A percentile compares a stretch with the other conserved stretches of the same genome.
phyloP scores from a whole-genome alignment of 2,888 invertebrate genomes.

The Limenitis arthemis region DNA sequence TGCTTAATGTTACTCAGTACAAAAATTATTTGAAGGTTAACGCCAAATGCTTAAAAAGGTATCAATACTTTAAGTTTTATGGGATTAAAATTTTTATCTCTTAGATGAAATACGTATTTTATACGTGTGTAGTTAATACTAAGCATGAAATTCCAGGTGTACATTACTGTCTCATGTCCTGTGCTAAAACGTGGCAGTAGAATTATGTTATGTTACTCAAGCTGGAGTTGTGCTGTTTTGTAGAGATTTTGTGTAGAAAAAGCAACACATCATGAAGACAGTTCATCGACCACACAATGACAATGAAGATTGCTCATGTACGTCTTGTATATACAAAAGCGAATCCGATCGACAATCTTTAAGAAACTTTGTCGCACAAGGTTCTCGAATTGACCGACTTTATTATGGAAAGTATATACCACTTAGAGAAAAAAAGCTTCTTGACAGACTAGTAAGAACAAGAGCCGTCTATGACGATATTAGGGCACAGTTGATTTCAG shows the following conservation, averaged over 20 bases:
- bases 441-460: slow-evolving; percentile 42
- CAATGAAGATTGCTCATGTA: slow-evolving; percentile 38
- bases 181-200: slow-evolving; percentile 6
- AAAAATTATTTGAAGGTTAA: too few relatives aligned
- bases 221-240: slow-evolving; percentile 1
- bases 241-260: slow-evolving; percentile 20
- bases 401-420: slow-evolving; percentile 40
- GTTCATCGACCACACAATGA: slow-evolving; percentile 23
- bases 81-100: too few relatives aligned
- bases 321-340: slow-evolving; percentile 36
- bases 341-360: slow-evolving; percentile 35
- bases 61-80: too few relatives aligned
- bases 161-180: slow-evolving; percentile 15
- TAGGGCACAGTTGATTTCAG: slow-evolving; percentile 37
- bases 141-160: slow-evolving; percentile 13
- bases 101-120: background rate
- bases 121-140: background rate
- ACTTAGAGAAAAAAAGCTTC: slow-evolving; percentile 38
- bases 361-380: slow-evolving; percentile 29
- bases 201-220: slow-evolving; percentile 4
- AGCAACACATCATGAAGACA: slow-evolving; percentile 35
- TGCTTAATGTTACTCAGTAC: too few relatives aligned
- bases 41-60: too few relatives aligned
- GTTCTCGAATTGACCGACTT: slow-evolving; percentile 38
- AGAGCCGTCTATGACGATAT: slow-evolving; percentile 45